Base-by-base conservation (phyloP, 2,888 invertebrate genomes). In the Dasypolia templi region DNA sequence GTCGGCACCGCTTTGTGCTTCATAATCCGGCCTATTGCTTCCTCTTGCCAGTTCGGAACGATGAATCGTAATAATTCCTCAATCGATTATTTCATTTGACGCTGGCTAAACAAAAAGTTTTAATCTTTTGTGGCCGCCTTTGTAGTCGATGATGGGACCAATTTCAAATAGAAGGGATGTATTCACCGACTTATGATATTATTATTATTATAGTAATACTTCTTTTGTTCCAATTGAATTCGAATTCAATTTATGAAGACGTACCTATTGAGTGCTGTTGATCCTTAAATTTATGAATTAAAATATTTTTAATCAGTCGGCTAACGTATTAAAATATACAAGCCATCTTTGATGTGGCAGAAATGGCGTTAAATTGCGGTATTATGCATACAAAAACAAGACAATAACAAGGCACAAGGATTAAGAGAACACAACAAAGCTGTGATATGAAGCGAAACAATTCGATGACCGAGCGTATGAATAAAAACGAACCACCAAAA, bases 401-500 rank as follows among this genome's bases (percentile, higher is more conserved):
- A 72, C 72, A 46, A 72, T 61, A 83, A 80, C 75, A 80, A 76
- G 72, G 75, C 59, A 79, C 83, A 75, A 86, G 88, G 84, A 91
- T 89, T 89, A 89, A 88, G 87, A 90, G 89, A 91, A 91, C 88
- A 86, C 90, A 91, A 92, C 92, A 93, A 92, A 93, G 92, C 91
- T 89, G 90, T 90, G 90, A 92, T 93, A 93, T 93, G 93, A 93
- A 93, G 92, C 93, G 93, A 94, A 96, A 95, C 95, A 95, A 95
- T 96, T 95, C 94, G 93, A 95, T 94, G 94, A 93, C 93, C 93
- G 94, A 91, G 91, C 93, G 92, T 93, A 95, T 95, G 94, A 95
- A 95, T 95, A 95, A 95, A 95, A 95, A 95, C 94, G 94, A 95
- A 95, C 94, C 93, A 92, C 93, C 94, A 92, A 95, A 96, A 95